Conservation (phyloP, 1,140 invertebrate genomes). For the Ceratina australensis region DNA sequence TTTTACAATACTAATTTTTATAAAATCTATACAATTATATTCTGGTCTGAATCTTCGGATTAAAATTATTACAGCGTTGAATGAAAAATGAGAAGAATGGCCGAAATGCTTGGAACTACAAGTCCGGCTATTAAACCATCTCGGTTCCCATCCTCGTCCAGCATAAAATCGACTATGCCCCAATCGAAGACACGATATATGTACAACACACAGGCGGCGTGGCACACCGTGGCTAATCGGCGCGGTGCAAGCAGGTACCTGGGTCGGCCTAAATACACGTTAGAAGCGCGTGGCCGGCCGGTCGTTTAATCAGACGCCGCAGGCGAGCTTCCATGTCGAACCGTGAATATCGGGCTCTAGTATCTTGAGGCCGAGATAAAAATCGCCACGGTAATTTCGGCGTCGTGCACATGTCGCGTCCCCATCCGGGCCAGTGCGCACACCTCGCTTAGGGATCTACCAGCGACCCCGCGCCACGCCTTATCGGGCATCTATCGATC, state of each 20-base stretch:
- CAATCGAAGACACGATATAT: constrained; percentile 57
- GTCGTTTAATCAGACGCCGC: constrained; percentile 70
- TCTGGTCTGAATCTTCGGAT: neutral
- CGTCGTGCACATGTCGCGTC: constrained; percentile 77
- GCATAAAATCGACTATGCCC: neutral
- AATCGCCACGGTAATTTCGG: constrained; percentile 76
- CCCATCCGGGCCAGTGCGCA: constrained; percentile 49
- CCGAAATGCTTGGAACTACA: too few relatives aligned
- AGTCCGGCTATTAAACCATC: neutral
- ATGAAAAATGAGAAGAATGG: neutral
- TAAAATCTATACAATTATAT: neutral
- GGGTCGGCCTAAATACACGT: constrained; percentile 62
- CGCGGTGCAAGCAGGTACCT: constrained; percentile 59
- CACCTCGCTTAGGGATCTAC: constrained; percentile 48
- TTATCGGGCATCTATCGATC: constrained; percentile 52
- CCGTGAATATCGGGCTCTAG: constrained; percentile 74
- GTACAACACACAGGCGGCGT: neutral
- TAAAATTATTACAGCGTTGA: too few relatives aligned
- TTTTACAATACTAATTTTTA: neutral
- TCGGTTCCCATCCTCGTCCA: neutral
- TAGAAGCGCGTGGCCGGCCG: constrained; percentile 59
- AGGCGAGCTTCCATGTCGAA: constrained; percentile 71
- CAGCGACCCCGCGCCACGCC: constrained; percentile 28
- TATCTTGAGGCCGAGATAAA: constrained; percentile 72
- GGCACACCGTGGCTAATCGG: constrained; percentile 48